Conservation (phyloP, 2,113 vertebrate genomes). For the Chaetodon auriga region DNA sequence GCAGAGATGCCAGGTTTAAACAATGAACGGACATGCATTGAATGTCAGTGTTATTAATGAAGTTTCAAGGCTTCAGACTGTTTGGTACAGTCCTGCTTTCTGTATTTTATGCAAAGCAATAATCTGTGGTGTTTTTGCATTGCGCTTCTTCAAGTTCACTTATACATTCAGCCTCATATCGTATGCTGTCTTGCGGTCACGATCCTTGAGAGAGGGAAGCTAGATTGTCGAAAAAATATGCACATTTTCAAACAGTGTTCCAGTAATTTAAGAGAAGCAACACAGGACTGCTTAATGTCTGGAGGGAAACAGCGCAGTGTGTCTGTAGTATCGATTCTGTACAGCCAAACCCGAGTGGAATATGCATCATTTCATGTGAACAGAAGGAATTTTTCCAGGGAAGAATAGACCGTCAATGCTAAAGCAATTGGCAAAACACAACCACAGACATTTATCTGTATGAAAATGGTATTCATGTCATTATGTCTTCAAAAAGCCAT, state of each 20-base stretch:
- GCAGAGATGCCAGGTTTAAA: too few species aligned
- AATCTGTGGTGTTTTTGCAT: background rate
- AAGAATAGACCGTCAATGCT: background rate
- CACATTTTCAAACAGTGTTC: background rate
- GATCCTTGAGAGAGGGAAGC: background rate
- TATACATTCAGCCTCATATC: background rate
- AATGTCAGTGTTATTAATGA: too few species aligned
- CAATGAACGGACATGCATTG: too few species aligned
- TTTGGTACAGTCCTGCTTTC: background rate
- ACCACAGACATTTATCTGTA: background rate
- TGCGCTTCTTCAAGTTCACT: background rate
- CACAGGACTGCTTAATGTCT: background rate
- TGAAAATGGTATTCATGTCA: background rate
- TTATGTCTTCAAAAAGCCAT: background rate
- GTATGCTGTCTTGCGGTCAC: background rate
- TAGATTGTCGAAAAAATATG: background rate
- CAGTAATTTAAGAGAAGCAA: constrained; percentile 12
- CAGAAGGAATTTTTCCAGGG: background rate
- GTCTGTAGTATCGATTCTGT: constrained; percentile 8
- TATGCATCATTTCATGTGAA: background rate
- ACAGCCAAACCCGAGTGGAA: background rate
- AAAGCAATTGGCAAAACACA: background rate
- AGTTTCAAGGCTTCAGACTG: too few species aligned
- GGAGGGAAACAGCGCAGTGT: background rate
- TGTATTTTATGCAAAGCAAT: background rate